Conservation (phyloP, 2,888 invertebrate genomes). For the Taenaris catops region DNA sequence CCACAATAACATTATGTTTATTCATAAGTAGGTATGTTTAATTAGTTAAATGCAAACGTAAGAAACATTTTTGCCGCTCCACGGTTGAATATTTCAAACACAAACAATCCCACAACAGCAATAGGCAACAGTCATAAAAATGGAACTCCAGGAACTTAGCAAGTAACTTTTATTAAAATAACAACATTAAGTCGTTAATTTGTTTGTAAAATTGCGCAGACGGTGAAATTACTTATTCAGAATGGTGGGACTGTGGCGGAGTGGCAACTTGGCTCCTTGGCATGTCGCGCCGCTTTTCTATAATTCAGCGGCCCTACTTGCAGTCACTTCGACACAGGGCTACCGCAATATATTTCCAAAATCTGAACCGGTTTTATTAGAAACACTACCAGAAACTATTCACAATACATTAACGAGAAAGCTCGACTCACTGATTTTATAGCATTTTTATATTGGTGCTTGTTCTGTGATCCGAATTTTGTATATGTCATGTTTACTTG, state of each 20-base stretch:
- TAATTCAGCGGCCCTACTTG: constrained; percentile 51
- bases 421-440: too few relatives aligned
- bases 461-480: too few relatives aligned
- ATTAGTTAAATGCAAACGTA: constrained; percentile 5
- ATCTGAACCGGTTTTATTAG: neutral
- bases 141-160: constrained; percentile 59
- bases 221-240: constrained; percentile 74
- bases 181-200: constrained; percentile 75
- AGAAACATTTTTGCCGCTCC: constrained; percentile 8
- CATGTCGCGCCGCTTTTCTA: constrained; percentile 56
- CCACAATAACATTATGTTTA: too few relatives aligned
- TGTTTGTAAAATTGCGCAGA: constrained; percentile 77
- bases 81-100: constrained; percentile 42
- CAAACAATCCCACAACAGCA: constrained; percentile 56
- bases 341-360: constrained; percentile 4
- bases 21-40: too few relatives aligned
- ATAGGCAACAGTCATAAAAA: constrained; percentile 57
- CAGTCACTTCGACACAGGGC: constrained; percentile 8
- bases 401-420: too few relatives aligned
- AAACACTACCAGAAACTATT: too few relatives aligned
- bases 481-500: too few relatives aligned
- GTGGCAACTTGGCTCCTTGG: constrained; percentile 45
- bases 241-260: constrained; percentile 54
- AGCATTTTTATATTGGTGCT: too few relatives aligned
- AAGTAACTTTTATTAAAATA: constrained; percentile 74